phyloP scores from a whole-genome alignment of 2,113 vertebrate species.

The Rhea americana region DNA sequence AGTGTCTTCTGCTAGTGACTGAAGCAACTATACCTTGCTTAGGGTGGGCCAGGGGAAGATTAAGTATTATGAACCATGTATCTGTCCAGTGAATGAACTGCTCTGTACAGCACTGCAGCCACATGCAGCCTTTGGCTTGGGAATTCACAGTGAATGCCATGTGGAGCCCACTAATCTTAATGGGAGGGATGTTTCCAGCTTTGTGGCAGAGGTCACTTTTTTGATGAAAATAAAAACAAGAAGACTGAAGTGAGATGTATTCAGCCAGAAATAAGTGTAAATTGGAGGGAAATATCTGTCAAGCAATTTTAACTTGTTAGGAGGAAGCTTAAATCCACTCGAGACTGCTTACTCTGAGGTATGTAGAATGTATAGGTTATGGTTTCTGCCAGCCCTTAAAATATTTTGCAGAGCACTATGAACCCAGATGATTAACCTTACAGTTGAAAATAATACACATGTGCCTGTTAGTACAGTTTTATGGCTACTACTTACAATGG shows the following conservation, averaged over 20 bases:
- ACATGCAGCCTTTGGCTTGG: not conserved
- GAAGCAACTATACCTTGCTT: not conserved
- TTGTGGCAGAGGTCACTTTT: not conserved
- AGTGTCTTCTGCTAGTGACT: not conserved
- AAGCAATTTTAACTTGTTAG: not conserved
- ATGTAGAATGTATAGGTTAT: not conserved
- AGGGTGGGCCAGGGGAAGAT: rapidly evolving
- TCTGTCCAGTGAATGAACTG: rapidly evolving
- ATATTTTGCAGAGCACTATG: rapidly evolving
- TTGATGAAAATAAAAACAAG: not conserved
- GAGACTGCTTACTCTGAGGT: not conserved
- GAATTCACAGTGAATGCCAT: rapidly evolving
- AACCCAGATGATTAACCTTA: not conserved
- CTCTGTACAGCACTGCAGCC: no score
- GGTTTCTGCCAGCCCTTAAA: not conserved
- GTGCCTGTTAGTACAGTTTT: no score
- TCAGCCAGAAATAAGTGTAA: not conserved
- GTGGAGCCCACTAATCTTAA: rapidly evolving
- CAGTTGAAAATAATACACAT: no score
- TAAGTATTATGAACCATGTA: rapidly evolving
- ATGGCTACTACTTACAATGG: no score
- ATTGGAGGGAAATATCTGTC: not conserved
- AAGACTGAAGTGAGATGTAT: not conserved
- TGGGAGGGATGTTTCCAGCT: not conserved
- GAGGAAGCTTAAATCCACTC: not conserved